Evolutionary conservation across 2,888 invertebrate species (phyloP).

Genomic region (Bedellia somnulentella): DNA sequence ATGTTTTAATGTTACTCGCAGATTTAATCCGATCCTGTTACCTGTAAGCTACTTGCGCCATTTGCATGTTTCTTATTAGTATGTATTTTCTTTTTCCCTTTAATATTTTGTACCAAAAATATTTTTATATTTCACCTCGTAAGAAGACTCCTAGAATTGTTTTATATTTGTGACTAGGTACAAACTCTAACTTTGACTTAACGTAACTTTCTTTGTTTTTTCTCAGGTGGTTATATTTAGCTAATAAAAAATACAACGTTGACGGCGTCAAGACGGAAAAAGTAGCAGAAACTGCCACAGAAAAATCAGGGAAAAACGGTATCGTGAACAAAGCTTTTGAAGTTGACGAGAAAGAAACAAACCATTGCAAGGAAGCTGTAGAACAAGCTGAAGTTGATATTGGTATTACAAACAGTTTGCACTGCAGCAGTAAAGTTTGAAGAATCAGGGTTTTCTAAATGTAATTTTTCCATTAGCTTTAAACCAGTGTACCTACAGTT

Average conservation of each 20-base stretch:
- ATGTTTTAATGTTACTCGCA: too few species aligned
- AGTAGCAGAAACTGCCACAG: conserved; percentile 17
- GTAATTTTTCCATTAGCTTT: too few species aligned
- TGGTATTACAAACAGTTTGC: conserved; percentile 42
- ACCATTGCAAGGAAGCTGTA: conserved; percentile 14
- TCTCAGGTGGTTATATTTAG: conserved; percentile 70
- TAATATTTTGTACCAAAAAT: too few species aligned
- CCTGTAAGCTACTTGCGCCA: too few species aligned
- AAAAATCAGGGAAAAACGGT: conserved; percentile 23
- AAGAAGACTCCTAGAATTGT: too few species aligned
- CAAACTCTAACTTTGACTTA: too few species aligned
- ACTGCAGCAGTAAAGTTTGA: conserved; percentile 34
- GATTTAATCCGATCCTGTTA: too few species aligned
- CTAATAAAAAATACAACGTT: conserved; percentile 60
- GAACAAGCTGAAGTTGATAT: conserved; percentile 40
- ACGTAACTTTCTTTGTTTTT: not conserved
- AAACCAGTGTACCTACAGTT: too few species aligned
- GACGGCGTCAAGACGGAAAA: conserved; percentile 15
- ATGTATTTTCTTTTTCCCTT: too few species aligned
- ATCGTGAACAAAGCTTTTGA: conserved; percentile 48
- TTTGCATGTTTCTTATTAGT: too few species aligned
- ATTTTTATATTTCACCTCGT: too few species aligned
- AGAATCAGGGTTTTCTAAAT: not conserved
- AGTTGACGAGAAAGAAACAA: conserved; percentile 30
- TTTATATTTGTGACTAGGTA: too few species aligned